Evolutionary conservation across 2,888 invertebrate genomes (phyloP).

Genomic region (Agriopis marginaria): DNA sequence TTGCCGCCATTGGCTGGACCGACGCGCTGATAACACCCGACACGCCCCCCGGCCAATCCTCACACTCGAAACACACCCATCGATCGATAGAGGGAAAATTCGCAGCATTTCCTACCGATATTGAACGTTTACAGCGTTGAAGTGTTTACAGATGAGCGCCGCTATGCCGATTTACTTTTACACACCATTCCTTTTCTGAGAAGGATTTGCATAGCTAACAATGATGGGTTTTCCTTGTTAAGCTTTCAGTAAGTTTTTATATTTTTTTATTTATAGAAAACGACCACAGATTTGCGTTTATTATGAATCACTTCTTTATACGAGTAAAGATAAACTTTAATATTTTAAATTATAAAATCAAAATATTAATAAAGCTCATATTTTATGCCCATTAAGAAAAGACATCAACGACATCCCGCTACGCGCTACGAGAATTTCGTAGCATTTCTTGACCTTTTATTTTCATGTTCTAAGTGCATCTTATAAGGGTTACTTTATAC

Average conservation of each 20-base stretch:
- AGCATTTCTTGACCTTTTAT: neutral
- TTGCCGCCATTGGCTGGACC: constrained; percentile 70
- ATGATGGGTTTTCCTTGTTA: constrained; percentile 32
- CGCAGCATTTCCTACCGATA: constrained; percentile 73
- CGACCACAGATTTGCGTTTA: neutral
- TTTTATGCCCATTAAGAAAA: constrained; percentile 12
- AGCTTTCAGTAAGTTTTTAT: constrained; percentile 18
- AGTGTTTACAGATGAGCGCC: constrained; percentile 67
- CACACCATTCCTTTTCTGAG: constrained; percentile 52
- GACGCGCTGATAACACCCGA: constrained; percentile 74
- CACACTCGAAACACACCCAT: constrained; percentile 71
- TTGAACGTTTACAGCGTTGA: constrained; percentile 73
- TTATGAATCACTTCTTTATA: neutral
- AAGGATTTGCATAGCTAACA: constrained; percentile 48
- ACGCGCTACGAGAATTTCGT: constrained; percentile 27
- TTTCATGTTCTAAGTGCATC: no score
- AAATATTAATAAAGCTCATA: neutral
- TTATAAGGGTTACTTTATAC: no score
- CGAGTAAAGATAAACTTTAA: neutral
- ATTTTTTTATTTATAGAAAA: constrained; percentile 3
- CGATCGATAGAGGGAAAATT: constrained; percentile 80
- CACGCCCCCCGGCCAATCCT: constrained; percentile 82
- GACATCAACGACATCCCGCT: constrained; percentile 28
- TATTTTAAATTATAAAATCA: neutral
- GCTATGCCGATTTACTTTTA: constrained; percentile 59